These are phyloP conservation scores for Danaus plexippus DNA, from an alignment of 1,140 invertebrate species.

Conservation along the genomic window DNA sequence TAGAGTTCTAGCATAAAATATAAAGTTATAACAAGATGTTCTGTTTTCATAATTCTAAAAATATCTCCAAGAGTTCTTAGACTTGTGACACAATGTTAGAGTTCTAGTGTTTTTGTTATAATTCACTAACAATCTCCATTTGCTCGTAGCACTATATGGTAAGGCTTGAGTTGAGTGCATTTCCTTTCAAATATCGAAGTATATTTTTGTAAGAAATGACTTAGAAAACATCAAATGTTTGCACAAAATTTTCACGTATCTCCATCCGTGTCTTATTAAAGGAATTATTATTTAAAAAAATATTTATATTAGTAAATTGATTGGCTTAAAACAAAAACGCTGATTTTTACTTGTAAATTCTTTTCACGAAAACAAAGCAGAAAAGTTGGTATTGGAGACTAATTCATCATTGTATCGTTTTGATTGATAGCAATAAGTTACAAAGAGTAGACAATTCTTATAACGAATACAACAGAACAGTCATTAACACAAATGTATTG, in stretches of 20 bases:
- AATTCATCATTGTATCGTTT: slow-evolving; percentile 22
- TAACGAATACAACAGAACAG: too few species aligned
- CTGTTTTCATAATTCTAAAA: too few species aligned
- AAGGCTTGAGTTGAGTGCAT: slow-evolving; percentile 9
- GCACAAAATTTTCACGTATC: neutral
- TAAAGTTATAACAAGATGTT: too few species aligned
- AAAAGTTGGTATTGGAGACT: slow-evolving; percentile 5
- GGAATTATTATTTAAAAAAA: too few species aligned
- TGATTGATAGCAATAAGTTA: slow-evolving; percentile 21
- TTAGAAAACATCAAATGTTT: neutral
- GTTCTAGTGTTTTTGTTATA: slow-evolving; percentile 7
- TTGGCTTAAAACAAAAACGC: too few species aligned
- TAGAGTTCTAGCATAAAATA: too few species aligned
- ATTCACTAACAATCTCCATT: slow-evolving; percentile 9
- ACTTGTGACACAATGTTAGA: slow-evolving; percentile 6
- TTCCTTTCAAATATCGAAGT: slow-evolving; percentile 10
- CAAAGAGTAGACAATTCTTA: too few species aligned
- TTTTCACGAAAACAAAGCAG: too few species aligned
- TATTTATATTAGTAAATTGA: too few species aligned
- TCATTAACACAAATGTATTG: too few species aligned
- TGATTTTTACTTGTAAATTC: too few species aligned
- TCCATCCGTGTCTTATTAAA: too few species aligned
- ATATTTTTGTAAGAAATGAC: slow-evolving; percentile 12
- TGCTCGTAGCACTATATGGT: slow-evolving; percentile 5
- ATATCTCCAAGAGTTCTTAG: neutral